A percentile compares a stretch with the other conserved stretches of the same genome.
These are phyloP conservation scores for Sebastes alutus DNA, from an alignment of 2,797 vertebrate species.

Conservation along the genomic window DNA sequence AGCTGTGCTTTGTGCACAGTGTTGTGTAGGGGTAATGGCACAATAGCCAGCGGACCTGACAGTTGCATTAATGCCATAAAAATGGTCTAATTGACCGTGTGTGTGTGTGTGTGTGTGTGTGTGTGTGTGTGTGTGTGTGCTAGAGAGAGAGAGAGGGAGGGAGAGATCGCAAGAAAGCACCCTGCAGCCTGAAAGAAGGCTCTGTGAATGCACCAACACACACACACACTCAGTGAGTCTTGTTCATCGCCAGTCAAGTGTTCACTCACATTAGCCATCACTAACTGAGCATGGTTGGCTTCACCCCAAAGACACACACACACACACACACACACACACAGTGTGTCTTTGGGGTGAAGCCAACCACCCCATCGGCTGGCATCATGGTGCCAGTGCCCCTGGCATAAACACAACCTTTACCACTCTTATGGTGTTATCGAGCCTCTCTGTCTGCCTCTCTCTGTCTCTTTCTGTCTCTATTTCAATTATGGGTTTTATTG, in stretches of 20 bases:
- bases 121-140: not conserved
- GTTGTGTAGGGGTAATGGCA: constrained; percentile 39
- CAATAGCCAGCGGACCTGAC: constrained; percentile 63
- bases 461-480: constrained; percentile 7
- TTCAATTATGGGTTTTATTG: constrained; percentile 33
- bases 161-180: constrained; percentile 5
- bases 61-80: constrained; percentile 66
- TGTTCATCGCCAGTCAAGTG: constrained; percentile 57
- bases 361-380: constrained; percentile 33
- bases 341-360: not conserved
- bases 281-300: constrained; percentile 48
- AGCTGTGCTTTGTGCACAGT: constrained; percentile 52
- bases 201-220: constrained; percentile 11
- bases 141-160: not conserved
- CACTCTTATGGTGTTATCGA: constrained; percentile 55
- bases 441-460: constrained; percentile 38
- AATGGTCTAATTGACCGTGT: constrained; percentile 66
- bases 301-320: constrained; percentile 22
- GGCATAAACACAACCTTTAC: constrained; percentile 74
- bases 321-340: constrained; percentile 15
- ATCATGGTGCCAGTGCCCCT: constrained; percentile 59
- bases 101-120: constrained; percentile 26
- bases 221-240: constrained; percentile 17
- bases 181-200: constrained; percentile 29
- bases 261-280: constrained; percentile 59